A percentile compares a stretch with the other conserved stretches of the same genome.
These are phyloP conservation scores for Tachina grossa DNA, from an alignment of 2,888 invertebrate genomes.

Conservation along the genomic window DNA sequence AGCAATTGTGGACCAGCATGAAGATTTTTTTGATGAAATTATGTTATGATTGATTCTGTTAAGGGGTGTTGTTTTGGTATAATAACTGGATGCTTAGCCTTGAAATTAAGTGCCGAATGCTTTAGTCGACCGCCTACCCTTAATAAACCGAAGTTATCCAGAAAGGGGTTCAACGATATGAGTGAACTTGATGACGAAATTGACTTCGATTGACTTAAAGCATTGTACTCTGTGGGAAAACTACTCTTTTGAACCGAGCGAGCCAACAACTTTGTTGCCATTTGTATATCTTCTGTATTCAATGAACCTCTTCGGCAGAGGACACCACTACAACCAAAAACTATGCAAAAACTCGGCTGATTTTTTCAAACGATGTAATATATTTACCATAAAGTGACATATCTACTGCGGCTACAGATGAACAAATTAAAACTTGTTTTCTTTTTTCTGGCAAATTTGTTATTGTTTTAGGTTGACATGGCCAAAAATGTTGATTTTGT, in stretches of 20 bases:
- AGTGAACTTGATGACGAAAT: slow-evolving; percentile 1
- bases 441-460: slow-evolving; percentile 41
- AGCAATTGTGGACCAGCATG: slow-evolving; percentile 20
- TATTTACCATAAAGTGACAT: slow-evolving; percentile 47
- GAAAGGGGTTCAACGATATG: too few species aligned
- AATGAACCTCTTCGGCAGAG: neutral
- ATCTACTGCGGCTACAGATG: neutral
- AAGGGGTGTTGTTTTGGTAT: slow-evolving; percentile 27
- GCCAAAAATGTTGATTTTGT: slow-evolving; percentile 5
- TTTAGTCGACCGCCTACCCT: slow-evolving; percentile 26
- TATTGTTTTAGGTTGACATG: neutral
- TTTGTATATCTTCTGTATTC: neutral
- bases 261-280: slow-evolving; percentile 5
- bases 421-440: slow-evolving; percentile 26
- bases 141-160: slow-evolving; percentile 9
- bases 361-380: slow-evolving; percentile 39
- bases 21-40: slow-evolving; percentile 22
- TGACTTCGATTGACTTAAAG: neutral
- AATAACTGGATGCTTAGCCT: slow-evolving; percentile 23
- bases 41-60: slow-evolving; percentile 13
- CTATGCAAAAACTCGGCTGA: neutral
- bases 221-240: neutral
- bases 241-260: slow-evolving; percentile 23
- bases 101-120: neutral
- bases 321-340: neutral